phyloP scores from a whole-genome alignment of 2,888 invertebrate species.

The Sinohyriopsis cumingii region DNA sequence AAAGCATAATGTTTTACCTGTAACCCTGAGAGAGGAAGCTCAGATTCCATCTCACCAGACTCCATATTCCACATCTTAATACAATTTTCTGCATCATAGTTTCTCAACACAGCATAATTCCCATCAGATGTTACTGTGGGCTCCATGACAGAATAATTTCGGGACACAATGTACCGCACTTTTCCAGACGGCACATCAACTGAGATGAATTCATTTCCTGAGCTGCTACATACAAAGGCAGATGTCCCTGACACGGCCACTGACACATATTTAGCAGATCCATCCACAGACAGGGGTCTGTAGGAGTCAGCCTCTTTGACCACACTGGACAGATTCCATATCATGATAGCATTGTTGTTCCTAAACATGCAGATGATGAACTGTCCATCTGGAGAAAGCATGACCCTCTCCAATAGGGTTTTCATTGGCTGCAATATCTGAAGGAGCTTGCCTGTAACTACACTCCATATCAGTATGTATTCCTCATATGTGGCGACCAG shows the following conservation, averaged over 20 bases:
- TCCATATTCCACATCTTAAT: slow-evolving; percentile 42
- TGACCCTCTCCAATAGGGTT: slow-evolving; percentile 19
- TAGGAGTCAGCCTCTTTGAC: slow-evolving; percentile 17
- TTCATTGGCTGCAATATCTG: slow-evolving; percentile 33
- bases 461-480: slow-evolving; percentile 37
- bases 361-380: slow-evolving; percentile 29
- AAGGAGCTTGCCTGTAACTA: slow-evolving; percentile 22
- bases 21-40: slow-evolving; percentile 35
- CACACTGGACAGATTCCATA: slow-evolving; percentile 38
- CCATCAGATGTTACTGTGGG: slow-evolving; percentile 43
- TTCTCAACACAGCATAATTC: slow-evolving; percentile 41
- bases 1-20: slow-evolving; percentile 35
- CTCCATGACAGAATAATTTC: slow-evolving; percentile 36
- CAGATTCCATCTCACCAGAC: slow-evolving; percentile 23
- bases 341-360: slow-evolving; percentile 33
- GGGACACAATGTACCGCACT: slow-evolving; percentile 25
- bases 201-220: slow-evolving; percentile 35
- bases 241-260: slow-evolving; percentile 21
- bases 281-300: slow-evolving; percentile 37
- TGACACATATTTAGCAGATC: slow-evolving; percentile 38
- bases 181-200: slow-evolving; percentile 34
- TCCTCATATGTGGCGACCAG: slow-evolving; percentile 43
- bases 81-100: slow-evolving; percentile 32
- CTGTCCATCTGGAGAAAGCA: slow-evolving; percentile 33
- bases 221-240: slow-evolving; percentile 38